Evolutionary conservation across 35 echinoderm and acorn worm species (phyloP).

Genomic region (Stichopus chloronotus): DNA sequence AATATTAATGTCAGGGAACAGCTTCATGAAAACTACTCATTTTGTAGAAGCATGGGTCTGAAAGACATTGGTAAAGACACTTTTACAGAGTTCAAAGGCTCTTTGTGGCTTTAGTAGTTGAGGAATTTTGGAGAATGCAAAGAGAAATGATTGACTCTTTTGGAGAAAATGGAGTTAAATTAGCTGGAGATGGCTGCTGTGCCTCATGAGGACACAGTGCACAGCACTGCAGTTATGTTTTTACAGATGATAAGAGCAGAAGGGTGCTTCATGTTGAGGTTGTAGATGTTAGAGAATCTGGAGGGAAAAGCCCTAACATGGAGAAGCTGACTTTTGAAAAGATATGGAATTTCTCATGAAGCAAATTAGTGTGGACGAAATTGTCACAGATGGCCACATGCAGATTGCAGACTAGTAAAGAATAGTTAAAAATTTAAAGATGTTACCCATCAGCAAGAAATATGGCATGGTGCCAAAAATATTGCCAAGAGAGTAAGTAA

Average conservation of each 20-base stretch:
- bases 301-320: conserved; percentile 58
- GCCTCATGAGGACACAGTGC: conserved; percentile 51
- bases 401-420: conserved; percentile 52
- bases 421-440: neutral
- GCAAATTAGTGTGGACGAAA: conserved; percentile 21
- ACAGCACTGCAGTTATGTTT: conserved; percentile 46
- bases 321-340: conserved; percentile 45
- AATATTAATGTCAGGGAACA: conserved; percentile 47
- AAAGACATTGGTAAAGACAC: conserved; percentile 18
- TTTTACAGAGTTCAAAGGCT: conserved; percentile 42
- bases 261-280: conserved; percentile 31
- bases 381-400: conserved; percentile 56
- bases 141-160: neutral
- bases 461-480: conserved; percentile 57
- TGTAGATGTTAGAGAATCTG: conserved; percentile 35
- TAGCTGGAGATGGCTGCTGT: conserved; percentile 42
- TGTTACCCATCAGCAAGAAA: conserved; percentile 39
- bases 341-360: conserved; percentile 39
- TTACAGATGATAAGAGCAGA: conserved; percentile 37
- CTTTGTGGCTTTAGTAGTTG: conserved; percentile 37
- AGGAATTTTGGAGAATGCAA: conserved; percentile 34
- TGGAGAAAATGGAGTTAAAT: neutral
- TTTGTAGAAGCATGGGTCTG: conserved; percentile 10
- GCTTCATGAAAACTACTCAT: conserved; percentile 24
- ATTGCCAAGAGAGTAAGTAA: conserved; percentile 48